phyloP scores from a whole-genome alignment of 2,888 invertebrate genomes.

The Chrysolina oricalcia region DNA sequence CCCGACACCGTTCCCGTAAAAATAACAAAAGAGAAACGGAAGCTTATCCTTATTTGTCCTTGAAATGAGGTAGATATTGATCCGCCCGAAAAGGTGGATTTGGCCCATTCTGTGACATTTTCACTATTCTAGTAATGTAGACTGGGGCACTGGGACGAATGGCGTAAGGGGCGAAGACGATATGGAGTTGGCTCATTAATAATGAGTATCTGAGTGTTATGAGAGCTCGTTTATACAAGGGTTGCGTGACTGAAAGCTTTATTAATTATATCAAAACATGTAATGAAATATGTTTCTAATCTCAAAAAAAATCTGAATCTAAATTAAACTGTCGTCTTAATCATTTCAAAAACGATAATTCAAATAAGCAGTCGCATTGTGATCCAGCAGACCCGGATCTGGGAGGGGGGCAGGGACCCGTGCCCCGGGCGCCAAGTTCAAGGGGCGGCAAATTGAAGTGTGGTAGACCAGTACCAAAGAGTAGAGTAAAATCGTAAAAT shows the following conservation, averaged over 20 bases:
- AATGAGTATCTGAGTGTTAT: not conserved
- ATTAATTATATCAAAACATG: not conserved
- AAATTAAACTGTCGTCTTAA: no score
- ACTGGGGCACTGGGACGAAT: not conserved
- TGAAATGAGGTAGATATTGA: constrained; percentile 44
- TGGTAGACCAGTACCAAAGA: no score
- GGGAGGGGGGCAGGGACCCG: no score
- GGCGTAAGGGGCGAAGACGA: not conserved
- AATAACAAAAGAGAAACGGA: constrained; percentile 33
- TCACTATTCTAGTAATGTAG: constrained; percentile 10
- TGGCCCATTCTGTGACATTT: constrained; percentile 42
- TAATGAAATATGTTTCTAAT: no score
- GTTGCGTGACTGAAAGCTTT: not conserved
- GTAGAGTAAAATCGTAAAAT: no score
- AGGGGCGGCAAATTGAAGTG: no score
- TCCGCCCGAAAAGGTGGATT: constrained; percentile 42
- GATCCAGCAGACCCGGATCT: no score
- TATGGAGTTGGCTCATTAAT: not conserved
- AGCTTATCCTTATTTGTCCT: constrained; percentile 42
- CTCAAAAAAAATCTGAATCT: no score
- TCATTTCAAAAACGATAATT: no score
- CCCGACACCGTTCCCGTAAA: not conserved
- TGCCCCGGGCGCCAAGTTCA: no score
- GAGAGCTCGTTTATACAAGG: not conserved
- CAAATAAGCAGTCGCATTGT: no score